Evolutionary conservation across 2,888 invertebrate species (phyloP).

Genomic region (Athalia rosae): DNA sequence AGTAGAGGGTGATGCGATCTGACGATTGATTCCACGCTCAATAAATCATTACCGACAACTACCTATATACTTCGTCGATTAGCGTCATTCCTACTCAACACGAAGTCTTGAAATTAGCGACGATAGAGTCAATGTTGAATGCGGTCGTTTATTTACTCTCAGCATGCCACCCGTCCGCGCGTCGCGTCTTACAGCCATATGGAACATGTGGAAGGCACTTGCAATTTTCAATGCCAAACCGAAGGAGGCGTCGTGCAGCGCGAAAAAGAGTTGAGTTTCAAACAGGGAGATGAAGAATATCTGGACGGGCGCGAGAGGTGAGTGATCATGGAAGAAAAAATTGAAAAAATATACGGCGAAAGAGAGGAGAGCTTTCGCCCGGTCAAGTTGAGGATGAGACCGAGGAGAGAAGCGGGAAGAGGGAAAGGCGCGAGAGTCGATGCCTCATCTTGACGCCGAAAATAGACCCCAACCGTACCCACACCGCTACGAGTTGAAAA

Average conservation of each 20-base stretch:
- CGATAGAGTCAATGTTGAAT: not conserved
- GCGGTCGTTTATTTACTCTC: not conserved
- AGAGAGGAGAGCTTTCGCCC: conserved; percentile 10
- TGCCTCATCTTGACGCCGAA: conserved; percentile 48
- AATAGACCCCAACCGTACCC: conserved; percentile 58
- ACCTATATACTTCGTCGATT: not conserved
- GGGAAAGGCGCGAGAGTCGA: conserved; percentile 49
- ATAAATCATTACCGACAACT: conserved; percentile 21
- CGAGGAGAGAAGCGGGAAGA: conserved; percentile 35
- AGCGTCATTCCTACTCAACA: not conserved
- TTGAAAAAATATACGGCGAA: not conserved
- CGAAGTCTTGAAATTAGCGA: conserved; percentile 2
- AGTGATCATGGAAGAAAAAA: not conserved
- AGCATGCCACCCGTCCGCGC: too few relatives aligned
- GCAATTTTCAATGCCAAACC: not conserved
- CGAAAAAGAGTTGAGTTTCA: not conserved
- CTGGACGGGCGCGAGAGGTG: not conserved
- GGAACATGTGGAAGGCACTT: not conserved
- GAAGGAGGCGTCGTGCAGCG: not conserved
- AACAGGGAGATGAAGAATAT: not conserved
- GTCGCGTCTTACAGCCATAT: too few relatives aligned
- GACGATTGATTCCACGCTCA: conserved; percentile 8
- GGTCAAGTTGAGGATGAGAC: not conserved
- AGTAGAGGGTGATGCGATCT: not conserved
- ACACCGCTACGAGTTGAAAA: conserved; percentile 59